Base-by-base conservation (phyloP, 1,140 invertebrate genomes). In the Drosophila auraria region DNA sequence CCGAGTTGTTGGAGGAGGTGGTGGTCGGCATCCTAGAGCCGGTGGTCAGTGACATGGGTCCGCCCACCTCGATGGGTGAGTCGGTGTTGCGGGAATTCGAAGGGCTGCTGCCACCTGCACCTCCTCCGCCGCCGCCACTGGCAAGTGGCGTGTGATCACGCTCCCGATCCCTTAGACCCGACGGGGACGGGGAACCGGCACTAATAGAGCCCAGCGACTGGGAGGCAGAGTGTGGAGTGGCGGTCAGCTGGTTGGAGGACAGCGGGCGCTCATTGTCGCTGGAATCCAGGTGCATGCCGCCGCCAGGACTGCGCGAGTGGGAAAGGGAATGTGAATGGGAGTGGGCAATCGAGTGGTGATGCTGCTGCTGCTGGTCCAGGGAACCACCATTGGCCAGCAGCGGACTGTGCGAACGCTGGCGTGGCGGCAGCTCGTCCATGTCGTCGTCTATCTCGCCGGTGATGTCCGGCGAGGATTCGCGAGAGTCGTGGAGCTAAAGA, bases 61-160 rank as follows among this genome's bases (percentile, higher is more conserved):
- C 92, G n/a, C 92, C 92, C 60, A 93, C 92, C 78, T 93, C 92
- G n/a, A 93, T 93, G 61, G 92, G 92, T 27, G 92, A 93, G 59
- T 93, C 92, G n/a, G 92, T 91, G 60, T 93, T 91, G 7, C 91
- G 87, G 1, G 92, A 92, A 23, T 91, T 90, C 5, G 92, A 92
- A 38, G 86, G 79, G 15, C 86, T 90, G 78, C 80, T 76, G 20
- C 12, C 53, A 14, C 33, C 61, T 83, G 56, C 2, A 60, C 80
- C 65, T 81, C 30, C 33, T 7, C 8, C 12, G n/a, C 47, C 50
- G 0, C 33, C 50, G n/a, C 76, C 57, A 27, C 76, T 63, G 27
- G 79, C 82, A 4, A 90, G 38, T 1, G 86, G 79, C 51, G 86
- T 90, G 11, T 86, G 87, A 47, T 89, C 84, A n/a, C 83, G 81